Evolutionary conservation across 2,888 invertebrate genomes (phyloP).

Genomic region (Autographa gamma): DNA sequence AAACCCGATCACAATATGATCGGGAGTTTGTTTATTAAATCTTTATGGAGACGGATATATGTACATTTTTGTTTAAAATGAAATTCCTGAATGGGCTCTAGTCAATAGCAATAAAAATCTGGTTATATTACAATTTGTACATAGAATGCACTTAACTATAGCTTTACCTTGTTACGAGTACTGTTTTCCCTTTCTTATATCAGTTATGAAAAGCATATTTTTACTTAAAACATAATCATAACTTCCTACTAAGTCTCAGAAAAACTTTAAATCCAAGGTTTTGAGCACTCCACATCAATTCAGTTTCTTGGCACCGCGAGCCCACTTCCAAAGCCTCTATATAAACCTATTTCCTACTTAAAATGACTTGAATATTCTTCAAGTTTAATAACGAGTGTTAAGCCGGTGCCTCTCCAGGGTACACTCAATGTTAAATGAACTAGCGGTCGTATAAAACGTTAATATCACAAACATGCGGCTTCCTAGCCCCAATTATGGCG

Average conservation of each 20-base stretch:
- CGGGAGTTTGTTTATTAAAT: background rate
- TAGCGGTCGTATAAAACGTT: slow-evolving; percentile 24
- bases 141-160: background rate
- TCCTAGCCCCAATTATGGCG: slow-evolving; percentile 56
- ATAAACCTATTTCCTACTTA: background rate
- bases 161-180: background rate
- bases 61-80: background rate
- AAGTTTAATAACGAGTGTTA: background rate
- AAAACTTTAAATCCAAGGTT: background rate
- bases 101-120: background rate
- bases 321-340: background rate
- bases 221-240: background rate
- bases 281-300: background rate
- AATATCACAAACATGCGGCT: slow-evolving; percentile 35
- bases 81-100: background rate
- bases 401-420: slow-evolving; percentile 8
- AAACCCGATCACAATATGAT: background rate
- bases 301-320: background rate
- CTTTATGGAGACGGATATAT: background rate
- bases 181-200: background rate
- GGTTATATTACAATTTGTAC: background rate
- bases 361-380: background rate
- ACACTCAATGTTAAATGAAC: slow-evolving; percentile 9
- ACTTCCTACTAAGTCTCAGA: background rate
- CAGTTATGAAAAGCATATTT: background rate